A percentile compares a stretch with the other conserved stretches of the same genome.
phyloP scores from a whole-genome alignment of 2,797 vertebrate genomes.

The Poliocrania exsul region DNA sequence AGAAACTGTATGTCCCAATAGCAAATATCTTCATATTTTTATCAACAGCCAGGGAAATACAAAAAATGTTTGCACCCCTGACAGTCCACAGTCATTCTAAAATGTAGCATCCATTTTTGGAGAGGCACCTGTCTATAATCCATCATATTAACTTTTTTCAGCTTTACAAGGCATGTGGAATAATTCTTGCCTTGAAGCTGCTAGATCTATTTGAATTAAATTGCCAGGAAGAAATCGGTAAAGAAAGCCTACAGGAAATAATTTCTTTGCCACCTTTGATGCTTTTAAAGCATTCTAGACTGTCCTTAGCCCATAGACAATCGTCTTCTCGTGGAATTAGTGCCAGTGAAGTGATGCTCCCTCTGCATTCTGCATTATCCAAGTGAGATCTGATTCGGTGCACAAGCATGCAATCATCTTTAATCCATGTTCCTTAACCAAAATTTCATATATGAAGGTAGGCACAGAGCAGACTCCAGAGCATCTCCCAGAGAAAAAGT shows the following conservation, averaged over 20 bases:
- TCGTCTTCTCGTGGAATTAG: background rate
- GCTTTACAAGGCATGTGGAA: background rate
- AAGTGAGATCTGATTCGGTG: background rate
- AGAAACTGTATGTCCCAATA: background rate
- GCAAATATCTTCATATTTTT: background rate
- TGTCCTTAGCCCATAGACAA: background rate
- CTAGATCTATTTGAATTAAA: conserved; percentile 48
- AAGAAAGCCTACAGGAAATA: background rate
- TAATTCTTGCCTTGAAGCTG: background rate
- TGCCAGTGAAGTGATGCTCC: background rate
- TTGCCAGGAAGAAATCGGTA: conserved; percentile 12
- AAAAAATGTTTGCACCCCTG: background rate
- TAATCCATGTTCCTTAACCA: background rate
- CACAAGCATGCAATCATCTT: background rate
- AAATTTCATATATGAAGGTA: background rate
- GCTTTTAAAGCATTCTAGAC: background rate
- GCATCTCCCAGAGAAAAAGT: background rate
- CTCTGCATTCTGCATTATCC: background rate
- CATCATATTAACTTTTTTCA: background rate
- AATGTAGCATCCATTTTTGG: background rate
- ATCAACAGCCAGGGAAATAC: background rate
- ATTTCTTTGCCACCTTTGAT: background rate
- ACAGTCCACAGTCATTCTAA: background rate
- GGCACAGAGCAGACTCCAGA: background rate
- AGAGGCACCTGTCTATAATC: background rate